phyloP scores from a whole-genome alignment of 92 coral and sea anemone genomes.

The Palythoa grandiflora region DNA sequence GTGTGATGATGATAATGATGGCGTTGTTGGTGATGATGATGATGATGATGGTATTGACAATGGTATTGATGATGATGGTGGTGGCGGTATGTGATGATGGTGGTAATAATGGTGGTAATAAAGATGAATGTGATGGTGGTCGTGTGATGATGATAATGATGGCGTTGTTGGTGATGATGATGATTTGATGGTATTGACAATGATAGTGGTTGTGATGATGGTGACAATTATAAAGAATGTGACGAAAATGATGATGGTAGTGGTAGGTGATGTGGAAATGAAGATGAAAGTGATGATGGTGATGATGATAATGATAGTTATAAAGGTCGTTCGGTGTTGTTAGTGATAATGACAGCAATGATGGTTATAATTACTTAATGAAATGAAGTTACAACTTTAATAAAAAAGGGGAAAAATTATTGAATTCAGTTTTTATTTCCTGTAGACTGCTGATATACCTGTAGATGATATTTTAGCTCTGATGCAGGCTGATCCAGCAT shows the following conservation, averaged over 20 bases:
- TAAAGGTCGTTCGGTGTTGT: background rate
- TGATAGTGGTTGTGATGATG: background rate
- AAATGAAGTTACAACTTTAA: background rate
- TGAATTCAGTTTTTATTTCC: background rate
- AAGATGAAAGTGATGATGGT: background rate
- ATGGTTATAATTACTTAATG: background rate
- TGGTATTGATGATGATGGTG: background rate
- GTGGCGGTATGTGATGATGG: background rate
- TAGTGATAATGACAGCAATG: background rate
- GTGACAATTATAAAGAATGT: background rate
- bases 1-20: background rate
- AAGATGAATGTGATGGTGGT: background rate
- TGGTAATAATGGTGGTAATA: background rate
- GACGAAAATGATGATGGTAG: background rate
- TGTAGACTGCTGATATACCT: slow-evolving; percentile 62
- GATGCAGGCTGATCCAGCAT: slow-evolving; percentile 90
- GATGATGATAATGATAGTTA: background rate
- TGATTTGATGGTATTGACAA: background rate
- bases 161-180: background rate
- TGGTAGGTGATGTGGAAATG: background rate
- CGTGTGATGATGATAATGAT: background rate
- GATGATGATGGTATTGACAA: background rate
- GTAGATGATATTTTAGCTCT: slow-evolving; percentile 87
- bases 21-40: background rate
- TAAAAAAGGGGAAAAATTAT: background rate